Evolutionary conservation across 1,140 invertebrate genomes (phyloP), one percentile per base, ranked within the genome.

Genomic region (Holotrichia oblita): DNA sequence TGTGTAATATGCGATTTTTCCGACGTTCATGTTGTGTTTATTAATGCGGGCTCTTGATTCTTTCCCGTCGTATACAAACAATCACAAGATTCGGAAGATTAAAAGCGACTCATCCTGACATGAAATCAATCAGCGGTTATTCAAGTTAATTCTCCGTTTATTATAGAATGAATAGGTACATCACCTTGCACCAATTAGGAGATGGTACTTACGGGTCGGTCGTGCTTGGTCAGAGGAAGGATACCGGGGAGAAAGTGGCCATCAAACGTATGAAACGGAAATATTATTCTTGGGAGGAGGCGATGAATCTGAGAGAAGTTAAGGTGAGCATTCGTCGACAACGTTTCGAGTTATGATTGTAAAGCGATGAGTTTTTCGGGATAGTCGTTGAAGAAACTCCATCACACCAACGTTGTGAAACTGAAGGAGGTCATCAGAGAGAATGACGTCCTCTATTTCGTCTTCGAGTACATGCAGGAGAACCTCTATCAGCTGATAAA

Each of bases 231-330:
- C 97, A 97, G 87, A 91, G 96, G 79, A 93, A 97, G 75, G 98
- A 99, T 87, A 98, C 97, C 0, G 97, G 97, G 12, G 98, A 99
- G 88, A 98, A 99, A 87, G 98, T 99, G 14, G 98, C 98, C 64
- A 99, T 99, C 80, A 99, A 99, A 89, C 94, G 98, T 85, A 99
- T 99, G 98, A 99, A 99, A 87, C 93, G 98, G 84, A 99, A 99
- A 89, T 99, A 99, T 88, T 99, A 99, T 87, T 98, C 97, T 0
- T 99, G 99, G 99, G 98, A 99, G 84, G 99, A 99, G 87, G 98
- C 98, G 12, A 98, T 99, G 94, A 98, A 95, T 89, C 89, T 99
- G 55, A 90, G 98, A n/a, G 99, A 99, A 92, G 97, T 99, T 0
- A 99, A 99, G 91, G 96, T 96, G 89, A 87, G 84, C 80, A 17